Base-by-base conservation (phyloP, 2,797 vertebrate species). In the Arrhamphus sclerolepis region DNA sequence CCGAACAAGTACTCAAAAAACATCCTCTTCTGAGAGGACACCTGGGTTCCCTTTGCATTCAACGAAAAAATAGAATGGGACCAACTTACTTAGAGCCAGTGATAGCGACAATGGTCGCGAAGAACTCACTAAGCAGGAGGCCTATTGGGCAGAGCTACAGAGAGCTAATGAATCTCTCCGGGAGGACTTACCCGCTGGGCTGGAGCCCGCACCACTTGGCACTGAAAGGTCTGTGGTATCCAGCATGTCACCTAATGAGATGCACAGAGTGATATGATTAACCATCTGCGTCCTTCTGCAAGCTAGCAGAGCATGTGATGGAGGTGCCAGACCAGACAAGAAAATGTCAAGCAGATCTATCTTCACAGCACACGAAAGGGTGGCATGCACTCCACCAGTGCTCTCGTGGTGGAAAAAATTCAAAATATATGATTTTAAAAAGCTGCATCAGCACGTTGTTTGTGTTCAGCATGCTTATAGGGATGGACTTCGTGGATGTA, bases 151-250 rank as follows among this genome's bases (percentile, higher is more conserved):
- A 86, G 70, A 70, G 77, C 85, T 77, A 87, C 86, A 87, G 70
- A 88, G 68, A 82, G 82, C 84, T 85, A 78, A 90, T 85, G 85
- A 83, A 83, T 86, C 83, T 86, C 85, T 81, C 84, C 78, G 70
- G 82, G 81, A 59, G 62, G 84, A 94, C 94, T 93, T 85, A 95
- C 94, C 95, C 82, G 91, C 95, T 84, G 95, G 95, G 91, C 95
- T 94, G 82, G 88, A 93, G 89, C 94, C 93, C 85, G 89, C 91
- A 93, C 94, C 92, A 87, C 94, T 96, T 93, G 95, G 94, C 93
- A 96, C 92, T 78, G 94, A 84, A 82, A 96, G 94, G 88, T 95
- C 94, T 83, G 93, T 72, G 55, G 92, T 91, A 85, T 92, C 92
- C 90, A 96, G 85, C 94, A 94, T 95, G 82, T 91, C 94, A 94